Conservation (phyloP, 2,888 invertebrate genomes). For the Trypoxylon attenuatum region DNA sequence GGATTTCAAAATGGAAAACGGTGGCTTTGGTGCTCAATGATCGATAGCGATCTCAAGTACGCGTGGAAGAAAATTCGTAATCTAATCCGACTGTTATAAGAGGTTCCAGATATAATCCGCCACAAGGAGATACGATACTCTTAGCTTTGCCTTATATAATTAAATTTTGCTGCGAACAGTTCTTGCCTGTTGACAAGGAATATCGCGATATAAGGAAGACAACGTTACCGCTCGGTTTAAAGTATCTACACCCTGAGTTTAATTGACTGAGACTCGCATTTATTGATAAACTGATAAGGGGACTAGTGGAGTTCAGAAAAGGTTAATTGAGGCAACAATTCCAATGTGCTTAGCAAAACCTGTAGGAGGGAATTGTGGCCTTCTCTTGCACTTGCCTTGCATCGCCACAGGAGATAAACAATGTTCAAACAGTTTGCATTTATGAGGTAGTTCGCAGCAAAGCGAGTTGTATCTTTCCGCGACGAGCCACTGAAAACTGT, state of each 20-base stretch:
- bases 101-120: neutral
- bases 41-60: neutral
- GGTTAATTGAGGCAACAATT: constrained; percentile 32
- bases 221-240: too few relatives aligned
- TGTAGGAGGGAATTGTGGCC: neutral
- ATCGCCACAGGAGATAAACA: constrained; percentile 13
- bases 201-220: too few relatives aligned
- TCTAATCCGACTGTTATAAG: neutral
- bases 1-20: too few relatives aligned
- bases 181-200: neutral
- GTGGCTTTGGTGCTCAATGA: neutral
- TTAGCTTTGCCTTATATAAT: constrained; percentile 15
- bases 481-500: too few relatives aligned
- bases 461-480: neutral
- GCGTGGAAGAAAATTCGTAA: neutral
- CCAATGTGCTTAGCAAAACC: constrained; percentile 12
- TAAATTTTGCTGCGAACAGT: constrained; percentile 7
- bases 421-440: neutral
- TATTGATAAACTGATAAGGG: constrained; percentile 36
- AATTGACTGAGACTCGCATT: constrained; percentile 21
- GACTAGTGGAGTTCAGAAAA: constrained; percentile 9
- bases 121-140: neutral
- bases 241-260: too few relatives aligned
- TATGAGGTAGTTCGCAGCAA: neutral
- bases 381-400: neutral